Percentiles rank a stretch among this genome's conserved stretches.
These are phyloP conservation scores for Scleropages formosus DNA, from an alignment of 2,797 vertebrate species.

Conservation along the genomic window DNA sequence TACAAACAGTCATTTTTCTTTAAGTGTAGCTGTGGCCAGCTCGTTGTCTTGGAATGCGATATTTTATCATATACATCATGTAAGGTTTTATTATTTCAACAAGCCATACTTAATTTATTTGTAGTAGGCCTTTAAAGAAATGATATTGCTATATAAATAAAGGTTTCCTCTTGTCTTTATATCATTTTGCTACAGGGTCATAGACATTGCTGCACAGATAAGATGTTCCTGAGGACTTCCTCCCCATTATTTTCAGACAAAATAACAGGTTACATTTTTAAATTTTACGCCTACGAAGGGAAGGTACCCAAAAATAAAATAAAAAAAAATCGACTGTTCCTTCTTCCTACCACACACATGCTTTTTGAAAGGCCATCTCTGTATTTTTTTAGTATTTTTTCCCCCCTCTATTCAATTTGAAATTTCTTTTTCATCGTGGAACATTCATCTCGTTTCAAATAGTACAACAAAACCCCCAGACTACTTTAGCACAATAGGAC, in stretches of 20 bases:
- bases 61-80: not conserved
- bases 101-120: slow-evolving; percentile 11
- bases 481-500: not conserved
- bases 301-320: slow-evolving; percentile 28
- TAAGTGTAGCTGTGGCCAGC: not conserved
- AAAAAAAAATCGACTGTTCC: slow-evolving; percentile 1
- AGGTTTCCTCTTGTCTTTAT: slow-evolving; percentile 25
- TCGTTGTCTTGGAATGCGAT: not conserved
- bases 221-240: slow-evolving; percentile 33
- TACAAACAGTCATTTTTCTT: not conserved
- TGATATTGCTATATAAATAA: slow-evolving; percentile 9
- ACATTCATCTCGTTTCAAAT: not conserved
- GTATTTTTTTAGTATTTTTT: not conserved
- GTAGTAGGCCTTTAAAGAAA: slow-evolving; percentile 9
- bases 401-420: not conserved
- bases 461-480: not conserved
- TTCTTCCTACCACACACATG: slow-evolving; percentile 14
- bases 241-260: slow-evolving; percentile 26
- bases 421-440: not conserved
- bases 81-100: not conserved
- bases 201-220: slow-evolving; percentile 31
- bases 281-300: not conserved
- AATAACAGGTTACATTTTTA: slow-evolving; percentile 21
- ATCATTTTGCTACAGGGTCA: slow-evolving; percentile 29
- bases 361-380: not conserved